These are phyloP conservation scores for Atherix ibis DNA, from an alignment of 2,888 invertebrate genomes.

Conservation along the genomic window DNA sequence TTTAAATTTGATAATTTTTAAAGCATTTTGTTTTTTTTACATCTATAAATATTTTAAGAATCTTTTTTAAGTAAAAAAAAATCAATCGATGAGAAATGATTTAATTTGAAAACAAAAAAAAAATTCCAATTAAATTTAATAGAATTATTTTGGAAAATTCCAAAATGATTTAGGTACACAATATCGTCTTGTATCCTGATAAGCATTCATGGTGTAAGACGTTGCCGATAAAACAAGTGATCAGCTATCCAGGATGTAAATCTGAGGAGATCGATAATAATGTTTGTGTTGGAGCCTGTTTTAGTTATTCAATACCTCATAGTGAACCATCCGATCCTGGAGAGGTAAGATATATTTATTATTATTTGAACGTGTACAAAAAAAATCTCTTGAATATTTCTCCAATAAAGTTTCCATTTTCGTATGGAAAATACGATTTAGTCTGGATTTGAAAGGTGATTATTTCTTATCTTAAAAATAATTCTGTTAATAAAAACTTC, in stretches of 20 bases:
- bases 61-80: conserved; percentile 20
- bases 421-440: no score
- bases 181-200: conserved; percentile 51
- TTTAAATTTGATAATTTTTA: neutral
- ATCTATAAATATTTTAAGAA: no score
- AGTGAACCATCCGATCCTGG: conserved; percentile 51
- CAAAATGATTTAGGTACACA: conserved; percentile 43
- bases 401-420: neutral
- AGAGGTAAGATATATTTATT: conserved; percentile 32
- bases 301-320: conserved; percentile 52
- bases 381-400: neutral
- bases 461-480: no score
- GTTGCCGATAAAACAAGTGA: conserved; percentile 49
- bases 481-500: no score
- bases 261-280: conserved; percentile 50
- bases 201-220: conserved; percentile 56
- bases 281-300: conserved; percentile 55
- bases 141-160: no score
- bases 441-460: no score
- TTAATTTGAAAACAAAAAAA: no score
- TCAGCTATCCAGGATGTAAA: conserved; percentile 46
- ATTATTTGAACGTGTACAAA: neutral
- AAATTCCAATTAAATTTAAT: no score
- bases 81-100: no score
- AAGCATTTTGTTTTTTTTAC: neutral